A percentile compares a stretch with the other conserved stretches of the same genome.
Conservation (phyloP, 2,888 invertebrate species). For the Cordilura impudica region DNA sequence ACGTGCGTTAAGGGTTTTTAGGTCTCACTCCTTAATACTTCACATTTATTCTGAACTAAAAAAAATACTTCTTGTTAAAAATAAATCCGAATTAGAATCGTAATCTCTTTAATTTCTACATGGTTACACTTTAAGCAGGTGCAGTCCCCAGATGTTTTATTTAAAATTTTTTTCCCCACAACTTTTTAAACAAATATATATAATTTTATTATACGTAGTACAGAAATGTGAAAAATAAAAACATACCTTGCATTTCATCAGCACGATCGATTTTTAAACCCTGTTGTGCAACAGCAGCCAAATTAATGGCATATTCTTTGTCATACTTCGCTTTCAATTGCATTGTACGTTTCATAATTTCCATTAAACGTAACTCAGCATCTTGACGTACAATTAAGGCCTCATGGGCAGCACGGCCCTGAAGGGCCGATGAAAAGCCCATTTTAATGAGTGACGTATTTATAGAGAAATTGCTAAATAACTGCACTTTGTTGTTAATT, state of each 20-base stretch:
- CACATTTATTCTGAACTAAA: too few species aligned
- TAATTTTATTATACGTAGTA: too few species aligned
- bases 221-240: background rate
- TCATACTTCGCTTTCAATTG: constrained; percentile 93
- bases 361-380: constrained; percentile 93
- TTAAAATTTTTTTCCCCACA: too few species aligned
- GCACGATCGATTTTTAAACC: constrained; percentile 88
- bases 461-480: constrained; percentile 51
- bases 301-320: constrained; percentile 91
- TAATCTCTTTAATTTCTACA: too few species aligned
- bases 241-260: constrained; percentile 78
- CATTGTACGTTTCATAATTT: constrained; percentile 92
- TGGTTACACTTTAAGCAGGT: too few species aligned
- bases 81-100: too few species aligned
- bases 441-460: constrained; percentile 76
- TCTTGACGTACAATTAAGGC: constrained; percentile 93
- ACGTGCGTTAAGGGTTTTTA: too few species aligned
- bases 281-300: constrained; percentile 88
- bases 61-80: too few species aligned
- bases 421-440: constrained; percentile 92
- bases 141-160: too few species aligned
- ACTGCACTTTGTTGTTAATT: constrained; percentile 50
- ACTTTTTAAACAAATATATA: too few species aligned
- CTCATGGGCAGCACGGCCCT: constrained; percentile 94
- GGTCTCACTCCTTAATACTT: too few species aligned